A percentile compares a stretch with the other conserved stretches of the same genome.
Conservation (phyloP, 2,888 invertebrate genomes). For the Orchesella flavescens region DNA sequence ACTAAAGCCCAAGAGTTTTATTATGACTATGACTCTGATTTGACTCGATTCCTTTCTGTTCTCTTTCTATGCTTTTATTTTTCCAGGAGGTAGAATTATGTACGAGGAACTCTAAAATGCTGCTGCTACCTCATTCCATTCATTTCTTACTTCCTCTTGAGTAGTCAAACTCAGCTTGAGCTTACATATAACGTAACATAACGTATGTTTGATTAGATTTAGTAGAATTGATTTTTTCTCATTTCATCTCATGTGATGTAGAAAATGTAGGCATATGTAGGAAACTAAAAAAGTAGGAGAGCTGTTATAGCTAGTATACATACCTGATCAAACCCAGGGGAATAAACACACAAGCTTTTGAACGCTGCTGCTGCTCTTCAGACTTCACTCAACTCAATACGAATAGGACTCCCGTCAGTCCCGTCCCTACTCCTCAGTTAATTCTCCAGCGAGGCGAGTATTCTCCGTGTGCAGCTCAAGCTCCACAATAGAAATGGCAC, state of each 20-base stretch:
- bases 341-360: conserved; percentile 31
- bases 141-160: too few species aligned
- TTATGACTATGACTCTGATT: too few species aligned
- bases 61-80: too few species aligned
- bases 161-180: background rate
- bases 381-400: background rate
- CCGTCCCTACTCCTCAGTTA: conserved; percentile 5
- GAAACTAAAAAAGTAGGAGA: too few species aligned
- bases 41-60: too few species aligned
- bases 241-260: conserved; percentile 35
- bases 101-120: too few species aligned
- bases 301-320: background rate
- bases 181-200: conserved; percentile 5
- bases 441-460: conserved; percentile 6
- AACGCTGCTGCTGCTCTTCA: too few species aligned
- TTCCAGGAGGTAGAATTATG: too few species aligned
- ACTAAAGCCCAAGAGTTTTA: too few species aligned
- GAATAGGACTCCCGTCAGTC: conserved; percentile 3
- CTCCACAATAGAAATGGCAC: conserved; percentile 26
- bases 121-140: too few species aligned
- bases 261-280: too few species aligned
- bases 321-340: conserved; percentile 49
- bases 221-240: conserved; percentile 47
- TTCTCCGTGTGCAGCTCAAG: conserved; percentile 15
- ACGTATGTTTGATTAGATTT: conserved; percentile 44